Evolutionary conservation across 2,113 vertebrate species (phyloP), one percentile per base, ranked within the genome.

Genomic region (Hiodon alosoides): DNA sequence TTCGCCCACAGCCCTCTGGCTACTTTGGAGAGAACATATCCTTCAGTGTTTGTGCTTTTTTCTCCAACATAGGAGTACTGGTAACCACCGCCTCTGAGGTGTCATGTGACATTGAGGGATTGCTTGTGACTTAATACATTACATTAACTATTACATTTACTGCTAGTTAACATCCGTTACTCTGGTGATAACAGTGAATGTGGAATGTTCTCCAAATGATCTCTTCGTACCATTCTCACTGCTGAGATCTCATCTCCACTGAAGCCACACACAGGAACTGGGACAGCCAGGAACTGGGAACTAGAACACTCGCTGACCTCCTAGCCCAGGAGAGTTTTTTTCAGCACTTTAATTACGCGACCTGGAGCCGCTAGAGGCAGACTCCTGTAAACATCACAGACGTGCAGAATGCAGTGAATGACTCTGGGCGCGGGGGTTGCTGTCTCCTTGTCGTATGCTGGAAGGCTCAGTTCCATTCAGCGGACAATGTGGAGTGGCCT

Each of bases 301-400:
- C 47, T 31, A 14, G n/a, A 46, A 31, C 67, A 51, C 3, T 76
- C 54, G 50, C 60, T 14, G 60, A 70, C 65, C 65, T 68, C 16
- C 50, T 68, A 1, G 47, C 73, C 55, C n/a, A n/a, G 65, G 54
- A 54, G 14, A 11, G 55, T 13, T 75, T 75, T 75, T 31, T 58
- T 11, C 52, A 14, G 73, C 54, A 14, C 57, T 50, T 68, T 65
- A 55, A 58, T 58, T 54, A 7, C 67, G 57, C n/a, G 59, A 13
- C 61, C 55, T 52, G 4, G 8, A 59, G 66, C 55, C 13, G 58
- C 51, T 76, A 54, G 16, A 66, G 61, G 72, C 4, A 50, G 7
- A 48, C 7, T 31, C 53, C 48, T 11, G 57, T 54, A 3, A 31
- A 31, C 13, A 70, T 54, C 51, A 64, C 17, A 7, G 16, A 17